These are phyloP conservation scores for Eudyptes chrysolophus DNA, from an alignment of 2,113 vertebrate genomes.

Conservation along the genomic window DNA sequence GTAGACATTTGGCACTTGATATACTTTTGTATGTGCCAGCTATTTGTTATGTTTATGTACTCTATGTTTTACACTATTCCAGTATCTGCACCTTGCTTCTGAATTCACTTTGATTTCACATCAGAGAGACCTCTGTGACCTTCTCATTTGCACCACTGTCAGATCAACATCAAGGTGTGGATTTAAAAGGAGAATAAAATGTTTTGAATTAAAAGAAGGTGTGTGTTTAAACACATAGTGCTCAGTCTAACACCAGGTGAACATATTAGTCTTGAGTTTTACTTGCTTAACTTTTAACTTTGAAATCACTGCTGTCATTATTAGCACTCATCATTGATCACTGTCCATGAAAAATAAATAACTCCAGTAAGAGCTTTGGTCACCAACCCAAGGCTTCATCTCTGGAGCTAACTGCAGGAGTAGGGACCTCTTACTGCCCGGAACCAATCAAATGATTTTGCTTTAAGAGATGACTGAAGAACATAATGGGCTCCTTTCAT, in stretches of 20 bases:
- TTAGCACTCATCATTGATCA: neutral
- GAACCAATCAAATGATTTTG: neutral
- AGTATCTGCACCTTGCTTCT: neutral
- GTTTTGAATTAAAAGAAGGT: neutral
- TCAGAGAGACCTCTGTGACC: conserved; percentile 14
- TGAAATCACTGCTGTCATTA: neutral
- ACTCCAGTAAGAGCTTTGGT: neutral
- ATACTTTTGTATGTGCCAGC: neutral
- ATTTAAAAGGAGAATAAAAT: neutral
- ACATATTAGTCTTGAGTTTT: neutral
- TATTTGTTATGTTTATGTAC: neutral
- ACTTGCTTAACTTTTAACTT: neutral
- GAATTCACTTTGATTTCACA: conserved; percentile 47
- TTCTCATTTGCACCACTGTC: conserved; percentile 27
- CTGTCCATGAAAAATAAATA: neutral
- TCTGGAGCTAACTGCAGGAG: neutral
- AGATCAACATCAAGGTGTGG: neutral
- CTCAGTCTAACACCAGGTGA: neutral
- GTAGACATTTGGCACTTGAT: conserved; percentile 16
- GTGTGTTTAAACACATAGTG: neutral
- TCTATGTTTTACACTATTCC: neutral
- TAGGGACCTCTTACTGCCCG: neutral
- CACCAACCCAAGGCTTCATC: neutral
- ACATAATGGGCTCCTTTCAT: conserved; percentile 10
- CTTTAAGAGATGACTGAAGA: conserved; percentile 13